Evolutionary conservation across 1,140 invertebrate species (phyloP).

Genomic region (Tenebrio molitor): DNA sequence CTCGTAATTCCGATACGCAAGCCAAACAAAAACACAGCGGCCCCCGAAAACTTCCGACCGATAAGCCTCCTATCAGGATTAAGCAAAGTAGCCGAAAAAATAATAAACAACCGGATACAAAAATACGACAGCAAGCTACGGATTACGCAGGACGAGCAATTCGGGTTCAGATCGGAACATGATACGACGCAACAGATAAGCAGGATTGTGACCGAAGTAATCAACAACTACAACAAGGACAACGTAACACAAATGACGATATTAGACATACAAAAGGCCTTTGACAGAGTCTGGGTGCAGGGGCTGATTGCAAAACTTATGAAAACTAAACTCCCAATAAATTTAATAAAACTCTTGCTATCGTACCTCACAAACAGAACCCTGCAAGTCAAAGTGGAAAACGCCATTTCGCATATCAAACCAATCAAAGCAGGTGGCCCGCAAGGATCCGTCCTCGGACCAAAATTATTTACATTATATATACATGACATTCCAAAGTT

Average conservation of each 20-base stretch:
- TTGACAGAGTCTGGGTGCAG: slow-evolving; percentile 60
- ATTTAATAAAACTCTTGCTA: neutral
- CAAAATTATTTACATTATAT: slow-evolving; percentile 42
- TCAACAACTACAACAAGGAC: slow-evolving; percentile 24
- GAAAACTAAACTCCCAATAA: neutral
- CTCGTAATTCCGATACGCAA: slow-evolving; percentile 64
- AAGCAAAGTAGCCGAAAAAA: slow-evolving; percentile 61
- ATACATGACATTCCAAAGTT: slow-evolving; percentile 40
- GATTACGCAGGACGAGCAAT: slow-evolving; percentile 57
- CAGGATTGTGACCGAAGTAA: slow-evolving; percentile 39
- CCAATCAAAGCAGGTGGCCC: slow-evolving; percentile 39
- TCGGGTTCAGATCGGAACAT: slow-evolving; percentile 52
- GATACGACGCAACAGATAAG: slow-evolving; percentile 54
- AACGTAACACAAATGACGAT: slow-evolving; percentile 15
- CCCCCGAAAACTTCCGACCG: slow-evolving; percentile 58
- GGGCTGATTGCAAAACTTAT: slow-evolving; percentile 52
- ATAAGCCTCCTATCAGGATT: slow-evolving; percentile 63
- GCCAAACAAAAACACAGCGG: slow-evolving; percentile 61
- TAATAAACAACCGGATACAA: slow-evolving; percentile 47
- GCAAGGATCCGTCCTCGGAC: slow-evolving; percentile 47
- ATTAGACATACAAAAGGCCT: slow-evolving; percentile 57
- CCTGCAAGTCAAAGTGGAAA: neutral
- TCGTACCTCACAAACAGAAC: slow-evolving; percentile 2
- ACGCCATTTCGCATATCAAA: neutral
- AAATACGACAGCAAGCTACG: slow-evolving; percentile 55